These are phyloP conservation scores for Tinea semifulvella DNA, from an alignment of 2,888 invertebrate genomes.

Conservation along the genomic window DNA sequence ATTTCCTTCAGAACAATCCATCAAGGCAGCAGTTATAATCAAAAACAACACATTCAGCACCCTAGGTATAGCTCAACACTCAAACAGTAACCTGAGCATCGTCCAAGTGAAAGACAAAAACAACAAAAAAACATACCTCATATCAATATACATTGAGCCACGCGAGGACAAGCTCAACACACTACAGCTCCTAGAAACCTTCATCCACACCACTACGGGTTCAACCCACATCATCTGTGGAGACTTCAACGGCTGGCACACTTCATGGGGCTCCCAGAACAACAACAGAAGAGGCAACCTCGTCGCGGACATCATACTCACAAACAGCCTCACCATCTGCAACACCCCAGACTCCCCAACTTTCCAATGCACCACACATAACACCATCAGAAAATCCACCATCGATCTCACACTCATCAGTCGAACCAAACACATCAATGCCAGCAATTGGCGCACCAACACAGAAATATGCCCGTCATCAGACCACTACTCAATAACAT, in stretches of 20 bases:
- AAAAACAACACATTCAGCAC: no score
- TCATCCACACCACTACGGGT: no score
- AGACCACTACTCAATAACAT: conserved; percentile 19
- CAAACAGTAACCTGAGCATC: no score
- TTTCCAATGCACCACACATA: conserved; percentile 16
- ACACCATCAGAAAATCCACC: conserved; percentile 10
- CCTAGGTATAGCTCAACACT: no score
- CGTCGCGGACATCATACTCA: conserved; percentile 6
- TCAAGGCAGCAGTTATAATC: no score
- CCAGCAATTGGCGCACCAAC: conserved; percentile 18
- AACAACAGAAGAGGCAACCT: conserved; percentile 18
- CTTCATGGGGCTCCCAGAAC: conserved; percentile 18
- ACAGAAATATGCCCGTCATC: background rate
- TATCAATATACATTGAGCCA: no score
- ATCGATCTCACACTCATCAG: conserved; percentile 17
- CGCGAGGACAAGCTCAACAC: no score
- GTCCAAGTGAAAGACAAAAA: no score
- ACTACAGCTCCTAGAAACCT: no score
- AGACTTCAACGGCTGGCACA: conserved; percentile 24
- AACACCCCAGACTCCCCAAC: conserved; percentile 17
- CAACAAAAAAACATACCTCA: no score
- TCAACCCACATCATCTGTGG: conserved; percentile 17
- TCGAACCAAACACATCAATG: background rate
- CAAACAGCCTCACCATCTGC: conserved; percentile 17
- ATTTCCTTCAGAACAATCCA: no score